A percentile compares a stretch with the other conserved stretches of the same genome.
These are phyloP conservation scores for Recurvirostra avosetta DNA, from an alignment of 2,113 vertebrate genomes.

Conservation along the genomic window DNA sequence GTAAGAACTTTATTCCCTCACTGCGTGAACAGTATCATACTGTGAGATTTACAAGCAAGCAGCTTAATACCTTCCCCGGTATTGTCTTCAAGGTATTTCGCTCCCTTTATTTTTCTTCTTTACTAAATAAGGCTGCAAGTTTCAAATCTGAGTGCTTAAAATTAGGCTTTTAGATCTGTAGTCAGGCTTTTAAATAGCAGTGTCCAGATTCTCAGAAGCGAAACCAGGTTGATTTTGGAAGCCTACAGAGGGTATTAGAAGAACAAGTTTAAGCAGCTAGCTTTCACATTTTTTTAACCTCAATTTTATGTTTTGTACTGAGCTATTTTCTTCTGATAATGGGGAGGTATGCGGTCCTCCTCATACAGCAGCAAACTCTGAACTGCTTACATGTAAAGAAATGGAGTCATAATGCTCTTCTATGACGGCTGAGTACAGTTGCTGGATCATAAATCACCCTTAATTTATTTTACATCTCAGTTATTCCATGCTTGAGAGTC, in stretches of 20 bases:
- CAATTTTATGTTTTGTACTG: not conserved
- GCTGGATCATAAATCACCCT: not conserved
- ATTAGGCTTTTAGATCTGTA: constrained; percentile 10
- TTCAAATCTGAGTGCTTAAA: constrained; percentile 24
- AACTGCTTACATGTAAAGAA: not conserved
- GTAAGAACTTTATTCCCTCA: constrained; percentile 25
- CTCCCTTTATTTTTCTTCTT: constrained; percentile 29
- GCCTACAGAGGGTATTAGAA: not conserved
- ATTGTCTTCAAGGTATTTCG: constrained; percentile 42
- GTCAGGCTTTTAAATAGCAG: constrained; percentile 10
- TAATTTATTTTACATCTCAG: not conserved
- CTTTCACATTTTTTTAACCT: not conserved
- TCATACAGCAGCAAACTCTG: not conserved
- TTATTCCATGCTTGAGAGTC: not conserved
- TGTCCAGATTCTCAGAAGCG: not conserved
- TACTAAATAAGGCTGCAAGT: constrained; percentile 11
- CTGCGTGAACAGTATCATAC: constrained; percentile 20
- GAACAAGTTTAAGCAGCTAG: not conserved
- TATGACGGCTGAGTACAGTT: not conserved
- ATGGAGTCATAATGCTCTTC: not conserved
- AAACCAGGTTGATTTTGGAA: not conserved
- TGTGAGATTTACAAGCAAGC: constrained; percentile 56
- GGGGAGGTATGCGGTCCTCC: accelerated
- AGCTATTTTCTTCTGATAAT: not conserved
- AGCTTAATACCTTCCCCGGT: constrained; percentile 15